phyloP scores from a whole-genome alignment of 2,888 invertebrate species.

The Schrankia costaestrigalis region DNA sequence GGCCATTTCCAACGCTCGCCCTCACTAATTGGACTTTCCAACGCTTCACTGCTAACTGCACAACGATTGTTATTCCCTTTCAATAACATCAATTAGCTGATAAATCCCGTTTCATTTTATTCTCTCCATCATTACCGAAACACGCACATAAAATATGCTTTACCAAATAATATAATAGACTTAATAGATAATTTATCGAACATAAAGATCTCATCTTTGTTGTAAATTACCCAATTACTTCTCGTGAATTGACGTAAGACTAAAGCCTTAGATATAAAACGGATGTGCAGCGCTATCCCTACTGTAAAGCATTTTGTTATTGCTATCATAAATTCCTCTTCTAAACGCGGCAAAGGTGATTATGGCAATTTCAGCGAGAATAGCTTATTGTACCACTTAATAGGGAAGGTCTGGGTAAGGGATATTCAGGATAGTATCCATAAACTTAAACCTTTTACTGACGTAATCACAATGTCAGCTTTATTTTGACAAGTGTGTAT shows the following conservation, averaged over 20 bases:
- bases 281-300: constrained; percentile 1
- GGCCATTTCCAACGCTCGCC: neutral
- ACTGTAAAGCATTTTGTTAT: constrained; percentile 3
- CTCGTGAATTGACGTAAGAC: constrained; percentile 7
- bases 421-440: constrained; percentile 1
- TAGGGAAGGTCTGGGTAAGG: constrained; percentile 3
- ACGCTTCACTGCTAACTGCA: constrained; percentile 15
- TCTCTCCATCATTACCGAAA: too few species aligned
- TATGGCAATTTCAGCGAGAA: constrained; percentile 3
- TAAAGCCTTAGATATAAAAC: constrained; percentile 4
- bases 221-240: constrained; percentile 7
- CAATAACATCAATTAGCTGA: constrained; percentile 21
- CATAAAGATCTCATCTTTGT: constrained; percentile 5
- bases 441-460: constrained; percentile 2
- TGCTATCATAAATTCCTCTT: constrained; percentile 4
- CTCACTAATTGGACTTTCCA: constrained; percentile 28
- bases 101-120: constrained; percentile 11
- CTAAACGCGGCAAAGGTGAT: constrained; percentile 1
- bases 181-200: constrained; percentile 5
- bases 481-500: too few species aligned
- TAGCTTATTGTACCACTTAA: constrained; percentile 7
- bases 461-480: too few species aligned
- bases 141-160: constrained; percentile 4
- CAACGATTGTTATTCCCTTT: constrained; percentile 17
- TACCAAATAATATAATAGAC: constrained; percentile 2